A percentile compares a stretch with the other conserved stretches of the same genome.
Conservation (phyloP, 2,888 invertebrate species). For the Cephus rjabovi region DNA sequence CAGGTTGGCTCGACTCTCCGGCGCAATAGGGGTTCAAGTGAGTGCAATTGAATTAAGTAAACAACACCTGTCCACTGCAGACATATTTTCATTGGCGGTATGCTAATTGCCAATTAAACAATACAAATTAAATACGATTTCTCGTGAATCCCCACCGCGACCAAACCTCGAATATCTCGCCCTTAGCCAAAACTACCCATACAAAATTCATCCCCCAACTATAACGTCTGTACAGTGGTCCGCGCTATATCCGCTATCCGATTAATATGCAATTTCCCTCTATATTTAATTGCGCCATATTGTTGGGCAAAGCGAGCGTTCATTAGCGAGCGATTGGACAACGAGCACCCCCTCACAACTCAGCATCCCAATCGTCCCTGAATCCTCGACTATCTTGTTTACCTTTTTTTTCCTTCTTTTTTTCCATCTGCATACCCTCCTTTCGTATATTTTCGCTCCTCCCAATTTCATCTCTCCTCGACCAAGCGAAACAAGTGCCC, state of each 20-base stretch:
- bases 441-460: neutral
- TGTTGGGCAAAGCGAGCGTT: neutral
- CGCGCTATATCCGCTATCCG: neutral
- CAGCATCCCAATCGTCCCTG: neutral
- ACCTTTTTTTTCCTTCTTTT: no score
- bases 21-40: slow-evolving; percentile 15
- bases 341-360: neutral
- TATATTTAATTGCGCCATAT: neutral
- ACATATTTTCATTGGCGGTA: slow-evolving; percentile 46
- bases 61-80: slow-evolving; percentile 46
- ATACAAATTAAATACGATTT: slow-evolving; percentile 22
- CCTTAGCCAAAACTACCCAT: neutral
- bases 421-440: neutral
- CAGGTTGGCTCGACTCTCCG: neutral
- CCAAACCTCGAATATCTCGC: neutral
- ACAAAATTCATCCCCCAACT: neutral
- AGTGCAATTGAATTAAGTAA: slow-evolving; percentile 38
- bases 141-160: neutral
- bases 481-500: neutral
- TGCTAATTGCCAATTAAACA: slow-evolving; percentile 51
- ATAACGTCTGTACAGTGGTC: neutral
- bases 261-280: neutral
- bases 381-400: neutral
- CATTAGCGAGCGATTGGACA: neutral
- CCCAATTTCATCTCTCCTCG: neutral